Conservation (phyloP, 2,797 vertebrate genomes). For the Microcaecilia unicolor region DNA sequence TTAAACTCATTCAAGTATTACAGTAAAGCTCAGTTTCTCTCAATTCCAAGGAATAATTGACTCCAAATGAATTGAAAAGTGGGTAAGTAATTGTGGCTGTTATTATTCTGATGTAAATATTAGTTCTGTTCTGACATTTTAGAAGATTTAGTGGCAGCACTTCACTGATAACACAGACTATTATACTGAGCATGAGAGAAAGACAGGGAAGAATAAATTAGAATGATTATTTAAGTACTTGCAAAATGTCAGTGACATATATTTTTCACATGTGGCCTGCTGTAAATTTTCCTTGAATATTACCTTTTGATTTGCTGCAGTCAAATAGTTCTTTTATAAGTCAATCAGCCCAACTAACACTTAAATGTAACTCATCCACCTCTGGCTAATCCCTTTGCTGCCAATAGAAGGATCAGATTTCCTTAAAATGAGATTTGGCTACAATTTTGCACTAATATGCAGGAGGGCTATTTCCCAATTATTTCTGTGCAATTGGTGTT, state of each 20-base stretch:
- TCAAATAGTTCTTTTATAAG: not conserved
- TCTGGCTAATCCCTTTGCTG: no score
- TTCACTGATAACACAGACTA: constrained; percentile 32
- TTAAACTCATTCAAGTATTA: constrained; percentile 54
- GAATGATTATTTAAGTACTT: constrained; percentile 44
- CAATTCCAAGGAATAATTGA: constrained; percentile 39
- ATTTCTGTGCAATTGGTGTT: no score
- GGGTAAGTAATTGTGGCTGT: constrained; percentile 42
- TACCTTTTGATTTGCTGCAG: constrained; percentile 9
- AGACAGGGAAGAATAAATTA: constrained; percentile 35
- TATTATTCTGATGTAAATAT: constrained; percentile 73
- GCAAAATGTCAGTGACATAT: constrained; percentile 20
- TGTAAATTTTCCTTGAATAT: constrained; percentile 22
- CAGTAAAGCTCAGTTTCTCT: constrained; percentile 39
- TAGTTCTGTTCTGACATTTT: constrained; percentile 47
- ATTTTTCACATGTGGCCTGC: constrained; percentile 18
- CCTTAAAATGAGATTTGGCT: no score
- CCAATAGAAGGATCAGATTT: no score
- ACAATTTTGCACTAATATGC: no score
- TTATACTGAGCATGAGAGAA: constrained; percentile 35
- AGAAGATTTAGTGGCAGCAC: constrained; percentile 34
- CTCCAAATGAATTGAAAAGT: constrained; percentile 47
- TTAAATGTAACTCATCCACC: no score
- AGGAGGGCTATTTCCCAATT: no score
- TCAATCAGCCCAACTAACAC: no score